Evolutionary conservation across 2,113 vertebrate species (phyloP), one percentile per base, ranked within the genome.

Genomic region (Myiozetetes cayanensis): DNA sequence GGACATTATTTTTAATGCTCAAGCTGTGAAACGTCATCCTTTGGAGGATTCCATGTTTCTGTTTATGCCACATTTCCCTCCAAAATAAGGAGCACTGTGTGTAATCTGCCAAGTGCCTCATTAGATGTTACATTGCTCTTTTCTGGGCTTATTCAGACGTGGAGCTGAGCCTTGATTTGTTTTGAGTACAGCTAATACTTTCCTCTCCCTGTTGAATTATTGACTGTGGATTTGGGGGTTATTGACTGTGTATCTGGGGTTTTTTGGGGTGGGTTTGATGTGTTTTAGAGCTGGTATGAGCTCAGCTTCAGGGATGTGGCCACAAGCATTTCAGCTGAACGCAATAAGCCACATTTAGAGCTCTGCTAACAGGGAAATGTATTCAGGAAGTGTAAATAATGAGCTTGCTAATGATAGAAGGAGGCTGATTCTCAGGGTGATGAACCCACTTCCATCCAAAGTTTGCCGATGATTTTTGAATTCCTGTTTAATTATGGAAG

Each of bases 371-470:
- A 27, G 50, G 93, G 59, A 93, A 95, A 90, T 90, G 22, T 37
- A 22, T 67, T 90, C 87, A 85, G 91, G 91, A 93, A 91, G 24
- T 56, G 35, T 28, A 88, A 94, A 78, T 88, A 72, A 96, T 52
- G 75, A 88, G 59, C 44, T 68, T 52, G 59, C 72, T 84, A n/a
- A 80, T 85, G 93, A 85, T 89, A 35, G 53, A 71, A 20, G 88
- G 92, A 88, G 87, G 25, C 59, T 80, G 63, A 35, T 74, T 15
- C 58, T 78, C 66, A 79, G 85, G 85, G 63, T 96, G 78, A 91
- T 74, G 75, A 65, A 76, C 7, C 44, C 33, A 14, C 39, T 77
- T 74, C 67, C 74, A 47, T 37, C 80, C 75, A 50, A 96, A 88
- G 79, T 88, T 76, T 46, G 67, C 74, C 22, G 46, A 2, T 80